Conservation (phyloP, 2,113 vertebrate genomes). For the Oreochromis niloticus region DNA sequence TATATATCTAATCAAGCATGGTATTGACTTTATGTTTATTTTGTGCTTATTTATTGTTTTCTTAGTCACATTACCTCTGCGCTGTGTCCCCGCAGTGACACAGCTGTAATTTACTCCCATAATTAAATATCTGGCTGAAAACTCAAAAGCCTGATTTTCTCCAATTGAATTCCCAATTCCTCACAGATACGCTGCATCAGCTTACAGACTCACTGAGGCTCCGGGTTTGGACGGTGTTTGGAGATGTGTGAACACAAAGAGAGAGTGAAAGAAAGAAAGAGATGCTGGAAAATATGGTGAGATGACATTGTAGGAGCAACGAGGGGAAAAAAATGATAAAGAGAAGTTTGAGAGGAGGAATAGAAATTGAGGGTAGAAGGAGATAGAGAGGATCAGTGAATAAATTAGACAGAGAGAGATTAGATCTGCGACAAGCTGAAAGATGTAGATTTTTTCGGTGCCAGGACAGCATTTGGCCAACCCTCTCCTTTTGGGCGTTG, state of each 20-base stretch:
- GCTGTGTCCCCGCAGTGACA: slow-evolving; percentile 36
- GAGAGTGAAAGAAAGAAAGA: background rate
- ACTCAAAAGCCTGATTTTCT: slow-evolving; percentile 59
- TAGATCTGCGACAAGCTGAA: slow-evolving; percentile 28
- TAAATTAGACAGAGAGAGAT: slow-evolving; percentile 21
- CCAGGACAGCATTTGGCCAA: slow-evolving; percentile 59
- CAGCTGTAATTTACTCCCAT: slow-evolving; percentile 50
- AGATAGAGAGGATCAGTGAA: background rate
- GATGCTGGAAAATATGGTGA: background rate
- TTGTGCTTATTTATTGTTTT: slow-evolving; percentile 55
- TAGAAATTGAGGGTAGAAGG: background rate
- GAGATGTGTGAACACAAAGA: background rate
- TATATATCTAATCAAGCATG: slow-evolving; percentile 41
- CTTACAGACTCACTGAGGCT: slow-evolving; percentile 19
- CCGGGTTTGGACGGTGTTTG: background rate
- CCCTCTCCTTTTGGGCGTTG: slow-evolving; percentile 30
- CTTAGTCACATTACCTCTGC: slow-evolving; percentile 48
- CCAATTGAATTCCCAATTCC: slow-evolving; percentile 64
- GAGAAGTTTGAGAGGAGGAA: background rate
- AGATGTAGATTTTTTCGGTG: slow-evolving; percentile 26
- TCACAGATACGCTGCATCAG: slow-evolving; percentile 62
- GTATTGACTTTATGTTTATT: slow-evolving; percentile 51
- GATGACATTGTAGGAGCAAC: background rate
- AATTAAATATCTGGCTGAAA: slow-evolving; percentile 67
- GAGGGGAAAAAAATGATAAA: background rate